Base-by-base conservation (phyloP, 1,140 invertebrate species). In the Habropoda laboriosa region DNA sequence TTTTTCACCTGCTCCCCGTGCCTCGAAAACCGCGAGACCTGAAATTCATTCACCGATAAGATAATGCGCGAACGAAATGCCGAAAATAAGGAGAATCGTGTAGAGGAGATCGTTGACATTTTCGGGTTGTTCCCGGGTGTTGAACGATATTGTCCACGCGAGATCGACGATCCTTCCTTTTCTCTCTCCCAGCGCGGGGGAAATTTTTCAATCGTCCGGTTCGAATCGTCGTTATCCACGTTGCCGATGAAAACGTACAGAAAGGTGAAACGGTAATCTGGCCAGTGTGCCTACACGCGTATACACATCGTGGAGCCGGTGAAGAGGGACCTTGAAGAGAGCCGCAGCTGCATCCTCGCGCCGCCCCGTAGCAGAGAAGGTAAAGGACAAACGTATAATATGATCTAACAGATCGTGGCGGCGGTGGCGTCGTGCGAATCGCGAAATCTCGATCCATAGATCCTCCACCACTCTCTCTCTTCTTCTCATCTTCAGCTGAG, bases 321-420 rank as follows among this genome's bases (percentile, higher is more conserved):
- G 60, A 55, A 51, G n/a, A n/a, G n/a, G n/a, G 73, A 77, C 66
- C 81, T 85, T 83, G 83, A 74, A 49, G 70, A 74, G 74, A 79
- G 73, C 70, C 68, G 71, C 83, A 86, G 82, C 82, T 85, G 83
- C 82, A 86, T 86, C 83, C 64, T 81, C 88, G 86, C 88, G 83
- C 79, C 83, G 83, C 78, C 77, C 73, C 82, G 64, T 70, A 78
- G n/a, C n/a, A n/a, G 83, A 89, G 79, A 88, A 89, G 87, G 89
- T 88, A 89, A 88, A 88, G 83, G 86, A 89, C 81, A 89, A 87
- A 86, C 85, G 27, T 89, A 88, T 89, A 88, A 87, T 89, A 87
- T 88, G 85, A 87, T 87, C 61, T 81, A 84, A 86, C 81, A 80
- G 67, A 79, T 86, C 81, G 83, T 70, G 78, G 82, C 86, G 32